Conservation (phyloP, 2,113 vertebrate genomes). For the Orientallactaga bullata region DNA sequence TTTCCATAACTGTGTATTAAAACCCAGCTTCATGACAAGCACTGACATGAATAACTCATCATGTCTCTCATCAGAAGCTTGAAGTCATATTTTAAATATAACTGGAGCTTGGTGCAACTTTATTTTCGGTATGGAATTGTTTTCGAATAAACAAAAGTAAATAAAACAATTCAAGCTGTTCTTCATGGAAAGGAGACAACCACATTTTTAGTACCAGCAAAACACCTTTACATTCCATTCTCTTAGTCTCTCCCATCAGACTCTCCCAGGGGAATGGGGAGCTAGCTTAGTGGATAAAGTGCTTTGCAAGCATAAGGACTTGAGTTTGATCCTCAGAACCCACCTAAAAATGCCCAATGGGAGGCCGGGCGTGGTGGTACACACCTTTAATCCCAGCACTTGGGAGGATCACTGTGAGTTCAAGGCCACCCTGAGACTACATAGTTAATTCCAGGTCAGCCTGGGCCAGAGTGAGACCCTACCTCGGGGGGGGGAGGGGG, state of each 20-base stretch:
- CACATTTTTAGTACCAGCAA: not conserved
- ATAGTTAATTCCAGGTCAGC: too few relatives aligned
- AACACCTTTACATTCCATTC: not conserved
- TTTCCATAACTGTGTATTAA: not conserved
- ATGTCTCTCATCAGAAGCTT: not conserved
- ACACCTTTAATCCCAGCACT: too few relatives aligned
- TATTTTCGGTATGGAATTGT: not conserved
- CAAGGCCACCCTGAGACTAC: too few relatives aligned
- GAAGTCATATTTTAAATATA: not conserved
- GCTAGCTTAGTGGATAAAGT: not conserved
- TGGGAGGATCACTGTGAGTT: too few relatives aligned
- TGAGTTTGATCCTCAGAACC: not conserved
- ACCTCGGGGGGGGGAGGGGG: too few relatives aligned
- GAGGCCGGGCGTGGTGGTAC: too few relatives aligned
- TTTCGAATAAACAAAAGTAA: slow-evolving; percentile 31
- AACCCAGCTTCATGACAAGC: not conserved
- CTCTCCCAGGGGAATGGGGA: not conserved
- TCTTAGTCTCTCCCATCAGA: not conserved
- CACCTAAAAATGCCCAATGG: not conserved
- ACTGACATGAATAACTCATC: not conserved
- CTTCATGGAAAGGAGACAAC: not conserved
- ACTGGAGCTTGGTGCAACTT: not conserved
- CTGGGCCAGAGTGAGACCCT: too few relatives aligned
- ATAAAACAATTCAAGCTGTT: not conserved
- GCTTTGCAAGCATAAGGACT: not conserved